phyloP scores from a whole-genome alignment of 64 coral and sea anemone genomes.

The Actinia tenebrosa region DNA sequence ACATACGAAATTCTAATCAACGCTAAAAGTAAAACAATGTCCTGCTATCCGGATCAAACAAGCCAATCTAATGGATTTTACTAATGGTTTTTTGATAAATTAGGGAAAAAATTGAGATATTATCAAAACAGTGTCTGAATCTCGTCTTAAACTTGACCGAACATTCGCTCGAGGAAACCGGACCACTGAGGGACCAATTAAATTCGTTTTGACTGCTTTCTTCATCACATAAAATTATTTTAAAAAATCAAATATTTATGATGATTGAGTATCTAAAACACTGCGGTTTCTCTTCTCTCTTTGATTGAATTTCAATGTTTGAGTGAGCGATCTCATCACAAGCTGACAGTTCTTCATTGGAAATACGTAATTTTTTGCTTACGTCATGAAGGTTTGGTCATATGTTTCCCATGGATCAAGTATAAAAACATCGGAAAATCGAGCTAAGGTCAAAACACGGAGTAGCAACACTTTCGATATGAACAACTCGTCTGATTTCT shows the following conservation, averaged over 20 bases:
- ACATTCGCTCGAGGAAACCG: neutral
- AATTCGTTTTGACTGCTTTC: no score
- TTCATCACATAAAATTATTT: no score
- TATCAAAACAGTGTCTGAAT: neutral
- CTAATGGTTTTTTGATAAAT: neutral
- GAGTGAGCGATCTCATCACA: no score
- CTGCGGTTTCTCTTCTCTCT: neutral
- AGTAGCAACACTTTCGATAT: neutral
- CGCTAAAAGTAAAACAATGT: neutral
- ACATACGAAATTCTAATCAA: neutral
- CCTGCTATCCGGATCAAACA: neutral
- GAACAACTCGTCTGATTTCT: neutral
- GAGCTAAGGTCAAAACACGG: neutral
- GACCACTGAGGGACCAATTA: neutral
- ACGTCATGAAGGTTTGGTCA: neutral
- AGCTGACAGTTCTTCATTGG: neutral
- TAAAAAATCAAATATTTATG: no score
- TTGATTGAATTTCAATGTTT: neutral
- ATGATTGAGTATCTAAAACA: neutral
- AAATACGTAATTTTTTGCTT: neutral
- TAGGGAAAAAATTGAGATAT: neutral
- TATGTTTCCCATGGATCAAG: neutral
- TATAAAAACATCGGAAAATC: neutral
- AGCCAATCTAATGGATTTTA: neutral
- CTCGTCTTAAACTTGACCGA: neutral